Evolutionary conservation across 1,140 invertebrate genomes (phyloP).

Genomic region (Microplitis demolitor): DNA sequence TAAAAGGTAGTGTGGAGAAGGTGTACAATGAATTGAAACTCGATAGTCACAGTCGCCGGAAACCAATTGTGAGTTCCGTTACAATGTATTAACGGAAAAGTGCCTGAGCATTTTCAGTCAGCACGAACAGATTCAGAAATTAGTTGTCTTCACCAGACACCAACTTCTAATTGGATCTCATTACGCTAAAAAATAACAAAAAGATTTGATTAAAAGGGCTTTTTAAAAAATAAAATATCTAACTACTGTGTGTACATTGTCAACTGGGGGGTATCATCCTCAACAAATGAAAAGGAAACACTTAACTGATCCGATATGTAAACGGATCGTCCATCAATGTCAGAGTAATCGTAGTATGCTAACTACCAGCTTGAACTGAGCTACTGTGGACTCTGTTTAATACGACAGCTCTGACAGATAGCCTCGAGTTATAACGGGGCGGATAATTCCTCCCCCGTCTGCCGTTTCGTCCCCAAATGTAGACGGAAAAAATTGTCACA

Average conservation of each 20-base stretch:
- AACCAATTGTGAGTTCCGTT: slow-evolving; percentile 20
- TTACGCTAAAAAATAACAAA: neutral
- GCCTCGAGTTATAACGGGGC: neutral
- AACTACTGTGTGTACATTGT: neutral
- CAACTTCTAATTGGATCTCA: slow-evolving; percentile 5
- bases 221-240: neutral
- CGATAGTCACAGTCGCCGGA: slow-evolving; percentile 15
- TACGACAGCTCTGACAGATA: slow-evolving; percentile 18
- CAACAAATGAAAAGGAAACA: neutral
- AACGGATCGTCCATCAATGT: slow-evolving; percentile 15
- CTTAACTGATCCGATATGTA: slow-evolving; percentile 15
- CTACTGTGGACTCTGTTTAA: slow-evolving; percentile 15
- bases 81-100: slow-evolving; percentile 17
- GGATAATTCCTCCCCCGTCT: neutral
- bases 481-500: slow-evolving; percentile 15
- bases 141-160: slow-evolving; percentile 11
- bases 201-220: neutral
- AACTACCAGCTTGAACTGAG: slow-evolving; percentile 17
- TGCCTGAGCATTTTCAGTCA: slow-evolving; percentile 11
- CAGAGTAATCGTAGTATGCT: slow-evolving; percentile 15
- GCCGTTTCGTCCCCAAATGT: neutral
- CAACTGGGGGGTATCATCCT: neutral
- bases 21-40: slow-evolving; percentile 21
- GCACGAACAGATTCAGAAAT: slow-evolving; percentile 14
- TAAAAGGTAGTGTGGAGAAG: neutral